Evolutionary conservation across 2,797 vertebrate species (phyloP), one percentile per base, ranked within the genome.

Genomic region (Botia kubotai): DNA sequence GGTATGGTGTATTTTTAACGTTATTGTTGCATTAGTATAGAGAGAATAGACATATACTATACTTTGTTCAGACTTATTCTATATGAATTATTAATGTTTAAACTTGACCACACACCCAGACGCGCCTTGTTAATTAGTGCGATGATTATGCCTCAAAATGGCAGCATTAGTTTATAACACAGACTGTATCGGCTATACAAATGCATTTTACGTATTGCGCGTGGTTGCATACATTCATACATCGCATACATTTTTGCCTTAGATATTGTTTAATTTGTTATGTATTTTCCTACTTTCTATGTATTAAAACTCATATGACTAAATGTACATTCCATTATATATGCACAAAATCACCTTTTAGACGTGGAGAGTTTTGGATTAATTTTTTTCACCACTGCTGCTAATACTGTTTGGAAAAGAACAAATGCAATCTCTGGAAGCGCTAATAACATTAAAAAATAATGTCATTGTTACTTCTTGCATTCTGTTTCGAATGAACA

Each of bases 41-140:
- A 26, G 23, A 26, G 23, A 1, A 33, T 33, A 60, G 12, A 46
- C 17, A 14, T 0, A 19, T 55, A 19, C 46, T 36, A n/a, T 1
- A 76, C 10, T 68, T 68, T 69, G 66, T 69, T 60, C 46, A 29
- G 10, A 36, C 48, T 1, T 0, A 50, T 65, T 63, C 13, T 43
- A 14, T 11, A 72, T 53, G 6, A 72, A 79, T 65, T 52, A n/a
- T 72, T 52, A 14, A 72, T 79, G n/a, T 17, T 36, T n/a, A 72
- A 52, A 53, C 19, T 69, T 36, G 13, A n/a, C 57, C 58, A 43
- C 77, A 71, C 77, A 79, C 68, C 77, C 77, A 53, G 26, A 66
- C 46, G 19, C 43, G 43, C 43, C 19, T 11, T 57, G 5, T 8
- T n/a, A 55, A n/a, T 6, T 57, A 14, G 12, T 62, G 21, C 1